A percentile compares a stretch with the other conserved stretches of the same genome.
phyloP scores from a whole-genome alignment of 1,140 invertebrate genomes.

The Ylistrum balloti region DNA sequence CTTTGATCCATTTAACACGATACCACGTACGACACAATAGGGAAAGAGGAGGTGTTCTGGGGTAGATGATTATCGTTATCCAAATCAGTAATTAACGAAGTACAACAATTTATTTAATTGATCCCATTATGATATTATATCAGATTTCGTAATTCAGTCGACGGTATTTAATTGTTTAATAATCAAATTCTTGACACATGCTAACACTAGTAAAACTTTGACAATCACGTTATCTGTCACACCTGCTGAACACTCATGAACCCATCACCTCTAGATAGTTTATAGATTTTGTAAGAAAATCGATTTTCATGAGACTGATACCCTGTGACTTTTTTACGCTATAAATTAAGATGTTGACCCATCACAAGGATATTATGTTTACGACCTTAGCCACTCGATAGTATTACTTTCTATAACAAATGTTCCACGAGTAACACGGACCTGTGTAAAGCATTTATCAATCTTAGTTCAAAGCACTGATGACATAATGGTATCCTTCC shows the following conservation, averaged over 20 bases:
- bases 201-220: background rate
- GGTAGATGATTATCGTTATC: background rate
- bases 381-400: background rate
- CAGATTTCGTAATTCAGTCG: background rate
- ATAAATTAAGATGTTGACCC: background rate
- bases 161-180: slow-evolving; percentile 20
- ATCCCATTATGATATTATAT: background rate
- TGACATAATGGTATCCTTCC: slow-evolving; percentile 33
- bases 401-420: background rate
- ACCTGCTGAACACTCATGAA: background rate
- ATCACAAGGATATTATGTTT: background rate
- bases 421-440: background rate
- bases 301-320: slow-evolving; percentile 25
- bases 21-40: background rate
- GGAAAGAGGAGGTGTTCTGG: background rate
- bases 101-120: slow-evolving; percentile 1
- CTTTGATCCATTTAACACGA: slow-evolving; percentile 17
- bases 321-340: background rate
- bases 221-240: background rate
- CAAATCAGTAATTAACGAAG: background rate
- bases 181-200: background rate
- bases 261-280: background rate
- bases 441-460: background rate
- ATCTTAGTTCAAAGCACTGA: background rate
- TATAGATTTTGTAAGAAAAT: background rate